Conservation (phyloP, 1,140 invertebrate genomes). For the Bicyclus anynana region DNA sequence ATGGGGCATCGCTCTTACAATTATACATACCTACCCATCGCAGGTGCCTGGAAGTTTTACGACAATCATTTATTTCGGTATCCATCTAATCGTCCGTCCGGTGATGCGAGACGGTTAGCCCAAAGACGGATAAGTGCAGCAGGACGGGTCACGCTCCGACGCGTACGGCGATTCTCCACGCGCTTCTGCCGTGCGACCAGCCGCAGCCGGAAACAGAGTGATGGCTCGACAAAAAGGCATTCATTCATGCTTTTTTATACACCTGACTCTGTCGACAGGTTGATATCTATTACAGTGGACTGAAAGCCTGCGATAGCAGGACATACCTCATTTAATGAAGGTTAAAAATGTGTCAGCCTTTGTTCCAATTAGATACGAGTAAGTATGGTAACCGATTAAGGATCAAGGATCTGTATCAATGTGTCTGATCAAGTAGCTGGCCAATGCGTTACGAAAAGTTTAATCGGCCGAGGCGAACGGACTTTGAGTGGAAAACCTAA, state of each 20-base stretch:
- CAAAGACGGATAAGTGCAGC: conserved; percentile 31
- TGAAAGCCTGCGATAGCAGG: no score
- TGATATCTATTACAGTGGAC: conserved; percentile 51
- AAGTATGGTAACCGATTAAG: no score
- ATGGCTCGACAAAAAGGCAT: conserved; percentile 71
- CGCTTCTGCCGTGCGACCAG: conserved; percentile 56
- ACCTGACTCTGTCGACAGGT: conserved; percentile 48
- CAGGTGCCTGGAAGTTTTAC: background rate
- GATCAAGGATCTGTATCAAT: no score
- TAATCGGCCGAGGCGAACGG: no score
- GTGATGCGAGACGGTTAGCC: conserved; percentile 35
- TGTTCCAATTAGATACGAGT: no score
- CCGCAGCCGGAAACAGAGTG: conserved; percentile 62
- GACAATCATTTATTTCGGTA: conserved; percentile 40
- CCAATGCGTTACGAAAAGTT: no score
- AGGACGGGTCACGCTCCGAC: conserved; percentile 43
- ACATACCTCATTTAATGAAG: no score
- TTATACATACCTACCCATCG: background rate
- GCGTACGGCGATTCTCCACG: conserved; percentile 71
- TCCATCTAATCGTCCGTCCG: conserved; percentile 45
- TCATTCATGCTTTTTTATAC: conserved; percentile 65
- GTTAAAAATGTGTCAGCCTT: no score
- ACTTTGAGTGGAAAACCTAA: no score
- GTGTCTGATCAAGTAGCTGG: no score
- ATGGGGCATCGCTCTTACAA: no score